phyloP scores from a whole-genome alignment of 37 sponge, comb jelly and placozoan genomes.

The Haliclona indistincta region DNA sequence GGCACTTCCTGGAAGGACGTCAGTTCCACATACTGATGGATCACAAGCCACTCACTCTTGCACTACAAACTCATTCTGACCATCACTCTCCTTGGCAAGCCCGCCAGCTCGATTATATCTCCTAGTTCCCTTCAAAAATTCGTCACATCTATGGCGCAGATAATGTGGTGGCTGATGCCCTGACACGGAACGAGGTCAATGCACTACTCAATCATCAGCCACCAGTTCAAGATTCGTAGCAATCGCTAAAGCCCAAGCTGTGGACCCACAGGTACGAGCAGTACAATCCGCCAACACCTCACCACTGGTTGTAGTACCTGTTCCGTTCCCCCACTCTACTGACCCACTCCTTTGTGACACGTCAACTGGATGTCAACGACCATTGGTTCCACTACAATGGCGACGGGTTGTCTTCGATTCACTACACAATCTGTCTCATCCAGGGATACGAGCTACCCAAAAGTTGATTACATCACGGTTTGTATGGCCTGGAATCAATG shows the following conservation, averaged over 20 bases:
- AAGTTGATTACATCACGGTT: constrained; percentile 59
- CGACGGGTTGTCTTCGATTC: constrained; percentile 65
- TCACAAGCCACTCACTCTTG: constrained; percentile 63
- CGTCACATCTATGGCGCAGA: constrained; percentile 33
- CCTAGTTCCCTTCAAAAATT: constrained; percentile 56
- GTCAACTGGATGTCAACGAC: constrained; percentile 12
- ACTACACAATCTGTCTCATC: constrained; percentile 58
- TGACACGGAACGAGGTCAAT: constrained; percentile 57
- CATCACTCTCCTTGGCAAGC: background rate
- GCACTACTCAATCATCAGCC: constrained; percentile 19
- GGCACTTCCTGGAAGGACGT: constrained; percentile 63
- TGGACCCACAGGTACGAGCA: constrained; percentile 42
- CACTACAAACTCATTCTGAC: constrained; percentile 30
- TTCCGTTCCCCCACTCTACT: constrained; percentile 32
- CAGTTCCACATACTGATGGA: constrained; percentile 43
- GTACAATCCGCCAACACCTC: constrained; percentile 34
- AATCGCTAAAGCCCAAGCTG: constrained; percentile 19
- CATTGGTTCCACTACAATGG: constrained; percentile 18
- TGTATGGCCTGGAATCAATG: constrained; percentile 66
- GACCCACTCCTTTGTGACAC: background rate
- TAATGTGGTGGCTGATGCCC: constrained; percentile 62
- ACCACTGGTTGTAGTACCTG: constrained; percentile 27
- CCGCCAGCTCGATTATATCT: constrained; percentile 65
- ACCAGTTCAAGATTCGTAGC: too few relatives aligned
- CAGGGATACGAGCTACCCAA: constrained; percentile 66